Base-by-base conservation (phyloP, 2,888 invertebrate genomes). In the Eupithecia dodoneata region DNA sequence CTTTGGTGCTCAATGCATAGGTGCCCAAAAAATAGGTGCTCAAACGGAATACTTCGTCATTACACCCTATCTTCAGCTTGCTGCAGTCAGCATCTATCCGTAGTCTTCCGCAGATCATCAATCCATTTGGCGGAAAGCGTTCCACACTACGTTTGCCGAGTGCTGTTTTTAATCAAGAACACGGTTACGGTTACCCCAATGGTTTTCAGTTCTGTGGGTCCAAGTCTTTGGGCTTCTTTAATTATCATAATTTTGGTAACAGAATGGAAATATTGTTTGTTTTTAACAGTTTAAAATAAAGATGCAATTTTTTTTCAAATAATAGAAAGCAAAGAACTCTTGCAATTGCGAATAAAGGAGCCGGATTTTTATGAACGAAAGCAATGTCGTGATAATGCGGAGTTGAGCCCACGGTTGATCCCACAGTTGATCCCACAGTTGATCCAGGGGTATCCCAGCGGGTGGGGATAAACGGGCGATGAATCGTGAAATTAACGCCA, bases 321-420 rank as follows among this genome's bases (percentile, higher is more conserved):
- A 18, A 63, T 30, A 30, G 18, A 30, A 63, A 30, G 18, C n/a
- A 10, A 30, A 30, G 12, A 78, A 76, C 65, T 69, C 67, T 66
- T 45, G 42, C 69, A 63, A 71, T 63, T 63, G 72, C 45, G 65
- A 74, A 74, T 69, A 67, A 71, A 72, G 49, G 12, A 59, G 63
- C 6, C 63, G 82, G 85, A 85, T 87, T 85, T 72, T 55, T 84
- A 86, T 85, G 85, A 83, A 85, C 83, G 85, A 81, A 89, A 87
- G 87, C 88, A 88, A 89, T 89, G 88, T 89, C 85, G 87, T 89
- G 92, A 91, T 93, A 92, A 92, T 87, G 85, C 87, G 87, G 85
- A 83, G 85, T 87, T 90, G 90, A 92, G 90, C 90, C 90, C 81
- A 81, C 84, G 77, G 81, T 80, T 83, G 90, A 92, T 90, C 90